phyloP scores from a whole-genome alignment of 2,797 vertebrate species.

The Darevskia mixta region DNA sequence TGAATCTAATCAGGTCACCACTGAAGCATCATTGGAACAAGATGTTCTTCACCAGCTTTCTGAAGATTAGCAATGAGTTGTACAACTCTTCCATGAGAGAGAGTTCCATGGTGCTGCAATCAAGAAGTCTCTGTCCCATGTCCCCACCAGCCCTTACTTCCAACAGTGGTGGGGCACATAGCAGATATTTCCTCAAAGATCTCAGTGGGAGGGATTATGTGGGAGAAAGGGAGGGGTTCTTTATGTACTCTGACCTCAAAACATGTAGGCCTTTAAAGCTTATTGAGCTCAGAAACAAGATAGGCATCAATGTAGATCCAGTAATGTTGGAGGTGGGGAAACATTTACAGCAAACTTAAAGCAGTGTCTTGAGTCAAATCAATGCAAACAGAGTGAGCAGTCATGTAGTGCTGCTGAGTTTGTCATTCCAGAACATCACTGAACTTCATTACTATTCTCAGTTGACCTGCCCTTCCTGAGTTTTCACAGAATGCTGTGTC shows the following conservation, averaged over 20 bases:
- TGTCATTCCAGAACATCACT: too few relatives aligned
- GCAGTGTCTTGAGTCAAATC: background rate
- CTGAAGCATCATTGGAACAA: background rate
- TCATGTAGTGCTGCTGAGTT: background rate
- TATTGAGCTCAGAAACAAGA: too few relatives aligned
- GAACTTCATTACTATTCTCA: background rate
- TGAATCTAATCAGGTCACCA: background rate
- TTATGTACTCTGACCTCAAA: too few relatives aligned
- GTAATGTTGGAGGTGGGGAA: too few relatives aligned
- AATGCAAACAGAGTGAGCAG: background rate
- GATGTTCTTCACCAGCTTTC: background rate
- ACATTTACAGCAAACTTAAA: background rate
- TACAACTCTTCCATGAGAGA: background rate
- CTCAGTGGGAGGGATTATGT: too few relatives aligned
- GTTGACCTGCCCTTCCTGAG: background rate
- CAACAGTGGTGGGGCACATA: background rate
- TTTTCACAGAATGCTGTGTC: background rate
- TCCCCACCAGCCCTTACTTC: background rate
- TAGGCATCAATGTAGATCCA: too few relatives aligned
- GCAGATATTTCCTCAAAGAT: background rate
- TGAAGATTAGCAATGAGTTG: background rate
- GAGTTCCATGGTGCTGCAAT: background rate
- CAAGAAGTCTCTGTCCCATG: background rate
- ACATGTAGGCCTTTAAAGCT: too few relatives aligned
- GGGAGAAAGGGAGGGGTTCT: too few relatives aligned